Base-by-base conservation (phyloP, 2,888 invertebrate species). In the Pseudanteris insignis region DNA sequence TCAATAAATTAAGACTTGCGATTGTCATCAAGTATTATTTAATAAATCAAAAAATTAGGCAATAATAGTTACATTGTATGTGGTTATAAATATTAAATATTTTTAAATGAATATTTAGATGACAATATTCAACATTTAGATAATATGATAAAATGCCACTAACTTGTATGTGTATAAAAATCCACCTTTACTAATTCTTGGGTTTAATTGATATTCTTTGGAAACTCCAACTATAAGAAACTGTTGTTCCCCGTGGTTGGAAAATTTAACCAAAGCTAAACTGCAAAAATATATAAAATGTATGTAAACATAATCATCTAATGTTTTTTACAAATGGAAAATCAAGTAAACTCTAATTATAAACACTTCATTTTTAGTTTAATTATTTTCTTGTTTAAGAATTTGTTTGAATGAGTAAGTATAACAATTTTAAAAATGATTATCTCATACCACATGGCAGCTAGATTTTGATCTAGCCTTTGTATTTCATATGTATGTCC, bases 381-480 rank as follows among this genome's bases (percentile, higher is more conserved):
- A 18, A 4, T 18, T 6, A 18, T 18, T 18, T 4, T 18, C 6
- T 18, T 18, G 18, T 18, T 18, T 18, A 4, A 18, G 4, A 18
- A 4, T 6, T 18, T 18, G 18, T n/a, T n/a, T n/a, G n/a, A n/a
- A n/a, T n/a, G n/a, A n/a, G n/a, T n/a, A 18, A 18, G 6, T 6
- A 18, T 4, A 18, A 18, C 3, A 18, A 4, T 18, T 18, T 4
- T 18, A 18, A 6, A 18, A 18, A 18, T 4, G 18, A 18, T 18
- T 18, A 18, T 18, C 3, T 3, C 62, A 70, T 67, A 88, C 77
- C 95, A 91, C 80, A 95, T 89, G 0, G 97, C 96, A 0, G 98
- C 96, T 78, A 97, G 95, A 81, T 99, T 98, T 81, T 99, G 99
- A 64, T 94, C 92, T 28, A 99, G 83, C 30, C 92, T 86, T 62